These are phyloP conservation scores for Rhagophthalmus giganteus DNA, from an alignment of 2,888 invertebrate genomes.

Conservation along the genomic window DNA sequence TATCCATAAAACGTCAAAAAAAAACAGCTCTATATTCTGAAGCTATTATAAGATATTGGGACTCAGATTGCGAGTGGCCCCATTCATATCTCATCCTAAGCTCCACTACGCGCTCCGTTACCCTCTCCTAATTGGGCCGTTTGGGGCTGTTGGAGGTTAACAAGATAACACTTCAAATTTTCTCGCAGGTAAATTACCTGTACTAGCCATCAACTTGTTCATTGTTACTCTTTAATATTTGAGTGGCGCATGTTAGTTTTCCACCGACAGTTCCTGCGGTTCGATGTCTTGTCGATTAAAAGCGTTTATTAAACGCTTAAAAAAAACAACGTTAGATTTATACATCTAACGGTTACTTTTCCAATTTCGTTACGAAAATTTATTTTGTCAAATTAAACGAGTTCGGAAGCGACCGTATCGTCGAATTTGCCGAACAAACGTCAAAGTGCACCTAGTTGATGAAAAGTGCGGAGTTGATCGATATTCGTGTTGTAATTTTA, in stretches of 20 bases:
- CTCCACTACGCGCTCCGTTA: conserved; percentile 44
- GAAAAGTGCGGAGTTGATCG: too few species aligned
- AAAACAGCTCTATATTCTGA: conserved; percentile 36
- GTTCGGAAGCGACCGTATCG: too few species aligned
- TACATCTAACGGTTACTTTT: too few species aligned
- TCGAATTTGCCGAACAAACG: too few species aligned
- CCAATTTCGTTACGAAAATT: too few species aligned
- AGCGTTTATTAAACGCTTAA: too few species aligned
- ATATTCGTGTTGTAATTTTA: conserved; percentile 24
- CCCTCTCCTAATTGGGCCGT: conserved; percentile 48
- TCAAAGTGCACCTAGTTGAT: too few species aligned
- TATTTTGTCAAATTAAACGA: too few species aligned
- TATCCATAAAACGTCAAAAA: conserved; percentile 42
- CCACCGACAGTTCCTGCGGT: too few species aligned
- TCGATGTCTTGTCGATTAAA: too few species aligned
- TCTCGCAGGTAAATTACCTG: conserved; percentile 32
- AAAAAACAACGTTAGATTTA: too few species aligned
- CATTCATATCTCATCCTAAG: conserved; percentile 43
- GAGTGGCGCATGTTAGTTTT: too few species aligned
- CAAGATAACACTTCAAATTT: conserved; percentile 47
- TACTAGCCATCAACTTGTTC: conserved; percentile 17
- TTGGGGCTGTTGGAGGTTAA: conserved; percentile 46
- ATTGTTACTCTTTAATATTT: conserved; percentile 9
- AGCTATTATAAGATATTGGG: conserved; percentile 47
- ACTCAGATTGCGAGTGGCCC: conserved; percentile 37